phyloP scores from a whole-genome alignment of 2,888 invertebrate species.

The Melanophora roralis region DNA sequence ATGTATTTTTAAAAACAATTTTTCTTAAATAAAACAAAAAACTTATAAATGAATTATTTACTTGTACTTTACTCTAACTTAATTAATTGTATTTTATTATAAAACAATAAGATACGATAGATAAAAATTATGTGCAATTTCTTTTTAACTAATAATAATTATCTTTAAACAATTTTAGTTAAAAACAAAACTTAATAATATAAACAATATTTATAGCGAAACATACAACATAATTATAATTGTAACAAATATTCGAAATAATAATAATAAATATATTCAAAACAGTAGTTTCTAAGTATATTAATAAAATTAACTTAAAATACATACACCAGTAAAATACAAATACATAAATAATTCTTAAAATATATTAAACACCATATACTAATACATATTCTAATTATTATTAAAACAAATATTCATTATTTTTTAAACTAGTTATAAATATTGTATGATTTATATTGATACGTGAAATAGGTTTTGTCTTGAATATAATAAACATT shows the following conservation, averaged over 20 bases:
- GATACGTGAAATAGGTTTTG: not conserved
- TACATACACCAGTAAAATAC: not conserved
- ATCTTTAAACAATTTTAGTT: conserved; percentile 29
- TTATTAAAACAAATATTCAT: too few relatives aligned
- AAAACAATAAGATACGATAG: not conserved
- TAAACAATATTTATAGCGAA: conserved; percentile 9
- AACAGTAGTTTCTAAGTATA: conserved; percentile 14
- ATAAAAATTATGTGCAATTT: conserved; percentile 41
- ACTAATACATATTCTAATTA: too few relatives aligned
- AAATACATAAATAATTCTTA: conserved; percentile 7
- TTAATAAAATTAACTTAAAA: not conserved
- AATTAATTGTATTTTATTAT: not conserved
- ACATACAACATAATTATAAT: conserved; percentile 12
- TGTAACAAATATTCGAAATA: conserved; percentile 3
- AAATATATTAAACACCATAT: too few relatives aligned
- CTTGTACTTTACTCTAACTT: too few relatives aligned
- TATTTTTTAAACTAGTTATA: not conserved
- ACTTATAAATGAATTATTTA: not conserved
- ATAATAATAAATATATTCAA: conserved; percentile 1
- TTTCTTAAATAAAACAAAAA: not conserved
- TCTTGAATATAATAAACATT: too few relatives aligned
- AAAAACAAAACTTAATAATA: not conserved
- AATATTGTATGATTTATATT: not conserved
- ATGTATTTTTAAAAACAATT: not conserved
- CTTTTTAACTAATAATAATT: conserved; percentile 20